phyloP scores from a whole-genome alignment of 2,797 vertebrate genomes.

The Trachops cirrhosus region DNA sequence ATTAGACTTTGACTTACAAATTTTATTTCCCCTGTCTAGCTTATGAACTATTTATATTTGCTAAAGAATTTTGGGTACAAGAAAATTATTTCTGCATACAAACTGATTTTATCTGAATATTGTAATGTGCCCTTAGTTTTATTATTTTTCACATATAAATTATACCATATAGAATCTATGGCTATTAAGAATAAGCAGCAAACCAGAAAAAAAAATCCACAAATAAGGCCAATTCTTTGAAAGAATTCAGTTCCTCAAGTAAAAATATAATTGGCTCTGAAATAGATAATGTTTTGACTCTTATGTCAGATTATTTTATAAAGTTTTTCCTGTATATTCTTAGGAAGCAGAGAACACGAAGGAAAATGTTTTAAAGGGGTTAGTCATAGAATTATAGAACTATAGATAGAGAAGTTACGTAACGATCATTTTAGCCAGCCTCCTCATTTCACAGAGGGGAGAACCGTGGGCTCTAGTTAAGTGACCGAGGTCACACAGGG shows the following conservation, averaged over 20 bases:
- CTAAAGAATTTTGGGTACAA: conserved; percentile 8
- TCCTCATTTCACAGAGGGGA: background rate
- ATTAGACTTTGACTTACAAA: conserved; percentile 11
- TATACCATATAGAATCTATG: background rate
- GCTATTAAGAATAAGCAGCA: background rate
- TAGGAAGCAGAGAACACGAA: background rate
- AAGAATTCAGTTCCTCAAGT: conserved; percentile 24
- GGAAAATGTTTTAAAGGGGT: conserved; percentile 7
- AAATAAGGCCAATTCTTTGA: background rate
- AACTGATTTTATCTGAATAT: background rate
- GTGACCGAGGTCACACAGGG: background rate
- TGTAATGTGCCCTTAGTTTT: background rate
- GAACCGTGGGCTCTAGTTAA: background rate
- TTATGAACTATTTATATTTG: background rate
- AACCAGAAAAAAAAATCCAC: background rate
- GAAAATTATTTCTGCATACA: background rate
- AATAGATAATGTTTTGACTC: conserved; percentile 8
- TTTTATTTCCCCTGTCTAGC: conserved; percentile 15
- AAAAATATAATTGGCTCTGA: conserved; percentile 16
- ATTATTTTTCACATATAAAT: conserved; percentile 3
- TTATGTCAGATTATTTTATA: background rate
- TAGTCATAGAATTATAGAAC: background rate
- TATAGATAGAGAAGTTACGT: background rate
- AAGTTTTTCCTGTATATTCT: background rate
- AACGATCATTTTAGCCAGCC: background rate